Base-by-base conservation (phyloP, 2,113 vertebrate genomes). In the Damaliscus lunatus region DNA sequence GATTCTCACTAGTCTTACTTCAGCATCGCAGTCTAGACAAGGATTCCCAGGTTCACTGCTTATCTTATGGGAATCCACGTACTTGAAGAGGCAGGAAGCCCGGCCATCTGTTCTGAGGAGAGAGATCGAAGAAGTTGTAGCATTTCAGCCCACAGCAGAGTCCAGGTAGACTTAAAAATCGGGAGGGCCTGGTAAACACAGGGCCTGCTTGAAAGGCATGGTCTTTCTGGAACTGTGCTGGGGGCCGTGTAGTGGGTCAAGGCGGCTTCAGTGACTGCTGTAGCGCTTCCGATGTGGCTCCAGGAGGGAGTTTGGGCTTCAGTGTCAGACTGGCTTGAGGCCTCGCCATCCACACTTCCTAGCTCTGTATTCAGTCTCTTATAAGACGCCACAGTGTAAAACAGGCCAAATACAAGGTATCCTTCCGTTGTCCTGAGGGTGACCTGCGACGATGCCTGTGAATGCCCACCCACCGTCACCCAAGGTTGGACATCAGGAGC, bases 401-500 rank as follows among this genome's bases (percentile, higher is more conserved):
- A 33, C 19, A 29, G 53, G 27, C 21, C 31, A 40, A n/a, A 27
- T 74, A 8, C 3, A 85, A 9, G 13, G 8, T 27, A 5, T 62
- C 11, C 11, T 57, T 93, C 59, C 55, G 27, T 31, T 31, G 29
- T 15, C 57, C 15, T 43, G 74, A 52, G 71, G n/a, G 13, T 25
- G 50, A 43, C 82, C 21, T 25, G 48, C 57, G 14, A 36, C 4
- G 31, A 9, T 53, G 1, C 46, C 2, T 31, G 12, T 13, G 15
- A 50, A 3, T 5, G 33, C 15, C 55, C 7, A 15, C 12, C 55
- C 5, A 0, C 1, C 4, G 11, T 4, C 33, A 27, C 29, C 50
- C 7, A 52, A 7, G 48, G 15, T 2, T 21, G 21, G 31, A 36
- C 5, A 2, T 5, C 15, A 25, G 17, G 48, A 46, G 6, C 33